Evolutionary conservation across 2,888 invertebrate species (phyloP).

Genomic region (Zootermopsis nevadensis): DNA sequence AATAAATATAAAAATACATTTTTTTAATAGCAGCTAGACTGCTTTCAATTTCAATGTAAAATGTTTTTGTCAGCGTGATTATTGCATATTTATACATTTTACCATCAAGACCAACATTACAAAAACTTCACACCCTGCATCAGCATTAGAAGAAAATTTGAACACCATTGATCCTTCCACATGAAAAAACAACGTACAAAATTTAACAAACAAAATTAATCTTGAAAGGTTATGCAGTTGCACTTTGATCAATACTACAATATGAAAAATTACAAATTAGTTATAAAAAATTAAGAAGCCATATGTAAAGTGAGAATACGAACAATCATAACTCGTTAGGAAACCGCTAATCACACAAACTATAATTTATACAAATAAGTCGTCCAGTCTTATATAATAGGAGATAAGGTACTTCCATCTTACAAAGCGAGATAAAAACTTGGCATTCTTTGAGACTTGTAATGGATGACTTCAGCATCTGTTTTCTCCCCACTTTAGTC

Average conservation of each 20-base stretch:
- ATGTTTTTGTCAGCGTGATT: not conserved
- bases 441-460: not conserved
- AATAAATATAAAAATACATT: not conserved
- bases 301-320: not conserved
- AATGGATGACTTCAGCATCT: not conserved
- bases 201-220: not conserved
- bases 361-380: not conserved
- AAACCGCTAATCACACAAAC: not conserved
- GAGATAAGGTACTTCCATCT: not conserved
- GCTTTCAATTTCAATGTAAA: not conserved
- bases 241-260: not conserved
- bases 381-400: not conserved
- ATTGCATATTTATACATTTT: not conserved
- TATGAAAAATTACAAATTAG: too few species aligned
- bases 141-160: not conserved
- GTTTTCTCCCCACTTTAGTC: constrained; percentile 8
- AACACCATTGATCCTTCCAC: not conserved
- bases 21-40: not conserved
- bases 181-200: not conserved
- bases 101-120: not conserved
- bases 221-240: not conserved
- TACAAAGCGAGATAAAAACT: not conserved
- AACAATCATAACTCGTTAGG: not conserved
- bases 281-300: not conserved
- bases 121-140: not conserved